Evolutionary conservation across 2,113 vertebrate species (phyloP).

Genomic region (Chionis minor): DNA sequence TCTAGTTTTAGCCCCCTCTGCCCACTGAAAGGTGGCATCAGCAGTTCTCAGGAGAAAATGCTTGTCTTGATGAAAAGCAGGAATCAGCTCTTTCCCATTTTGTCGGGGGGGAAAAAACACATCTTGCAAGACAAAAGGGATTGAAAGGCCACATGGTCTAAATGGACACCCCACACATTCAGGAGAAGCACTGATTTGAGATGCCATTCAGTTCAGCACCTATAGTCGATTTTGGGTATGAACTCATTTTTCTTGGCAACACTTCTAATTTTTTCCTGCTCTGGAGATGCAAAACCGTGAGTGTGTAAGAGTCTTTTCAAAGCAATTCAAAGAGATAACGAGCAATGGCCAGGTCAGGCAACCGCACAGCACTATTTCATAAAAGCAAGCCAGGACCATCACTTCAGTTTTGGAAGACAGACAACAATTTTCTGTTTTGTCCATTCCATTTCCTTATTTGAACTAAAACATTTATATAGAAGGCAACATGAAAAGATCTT

Average conservation of each 20-base stretch:
- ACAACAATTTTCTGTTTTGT: background rate
- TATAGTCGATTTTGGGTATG: background rate
- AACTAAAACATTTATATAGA: background rate
- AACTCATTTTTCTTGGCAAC: background rate
- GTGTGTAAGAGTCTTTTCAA: no score
- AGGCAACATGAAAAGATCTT: background rate
- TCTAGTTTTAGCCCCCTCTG: background rate
- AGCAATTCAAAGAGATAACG: background rate
- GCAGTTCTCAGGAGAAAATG: background rate
- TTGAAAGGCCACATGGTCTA: background rate
- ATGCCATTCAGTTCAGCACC: background rate
- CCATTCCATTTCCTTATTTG: background rate
- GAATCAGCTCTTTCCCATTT: background rate
- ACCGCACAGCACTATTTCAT: background rate
- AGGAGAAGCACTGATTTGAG: background rate
- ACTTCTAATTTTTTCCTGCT: background rate
- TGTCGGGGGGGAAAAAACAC: fast-evolving
- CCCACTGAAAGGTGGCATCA: background rate
- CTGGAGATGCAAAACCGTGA: background rate
- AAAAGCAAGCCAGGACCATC: background rate
- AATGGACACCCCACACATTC: background rate
- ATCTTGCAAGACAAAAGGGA: background rate
- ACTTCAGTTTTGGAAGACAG: background rate
- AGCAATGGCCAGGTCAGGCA: background rate
- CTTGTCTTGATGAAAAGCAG: background rate